Percentiles rank a stretch among this genome's conserved stretches.
Conservation (phyloP, 2,888 invertebrate genomes). For the Ormyrus rosae region DNA sequence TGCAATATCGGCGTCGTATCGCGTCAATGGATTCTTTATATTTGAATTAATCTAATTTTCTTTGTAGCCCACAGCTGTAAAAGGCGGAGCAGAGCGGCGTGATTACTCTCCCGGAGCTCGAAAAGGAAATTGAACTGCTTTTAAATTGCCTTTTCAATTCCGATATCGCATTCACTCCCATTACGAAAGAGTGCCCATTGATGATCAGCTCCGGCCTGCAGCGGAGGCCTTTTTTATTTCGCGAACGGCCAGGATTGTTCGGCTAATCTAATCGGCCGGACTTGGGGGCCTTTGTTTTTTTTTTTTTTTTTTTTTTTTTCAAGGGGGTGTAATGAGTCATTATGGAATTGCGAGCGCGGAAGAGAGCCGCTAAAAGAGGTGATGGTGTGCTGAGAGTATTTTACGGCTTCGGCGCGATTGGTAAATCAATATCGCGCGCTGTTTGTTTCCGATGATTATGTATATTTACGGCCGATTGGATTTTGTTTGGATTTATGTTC, state of each 20-base stretch:
- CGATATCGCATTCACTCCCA: neutral
- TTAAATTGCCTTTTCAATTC: constrained; percentile 11
- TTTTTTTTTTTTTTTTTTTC: neutral
- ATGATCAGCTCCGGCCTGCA: neutral
- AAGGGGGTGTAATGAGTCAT: too few species aligned
- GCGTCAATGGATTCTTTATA: neutral
- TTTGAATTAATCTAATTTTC: neutral
- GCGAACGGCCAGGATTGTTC: neutral
- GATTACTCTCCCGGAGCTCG: neutral
- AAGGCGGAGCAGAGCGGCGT: too few species aligned
- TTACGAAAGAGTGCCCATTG: neutral
- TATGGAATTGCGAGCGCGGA: too few species aligned
- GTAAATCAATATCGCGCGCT: too few species aligned
- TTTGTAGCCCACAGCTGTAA: too few species aligned
- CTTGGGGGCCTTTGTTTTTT: neutral
- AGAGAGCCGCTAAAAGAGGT: too few species aligned
- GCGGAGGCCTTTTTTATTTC: neutral
- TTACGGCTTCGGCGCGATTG: too few species aligned
- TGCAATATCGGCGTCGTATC: too few species aligned
- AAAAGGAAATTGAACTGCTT: constrained; percentile 4
- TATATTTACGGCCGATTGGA: too few species aligned
- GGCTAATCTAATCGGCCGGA: neutral
- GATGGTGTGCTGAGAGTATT: too few species aligned
- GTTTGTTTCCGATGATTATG: too few species aligned
- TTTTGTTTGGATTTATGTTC: too few species aligned